Conservation (phyloP, 2,113 vertebrate genomes). For the Crotalus horridus region DNA sequence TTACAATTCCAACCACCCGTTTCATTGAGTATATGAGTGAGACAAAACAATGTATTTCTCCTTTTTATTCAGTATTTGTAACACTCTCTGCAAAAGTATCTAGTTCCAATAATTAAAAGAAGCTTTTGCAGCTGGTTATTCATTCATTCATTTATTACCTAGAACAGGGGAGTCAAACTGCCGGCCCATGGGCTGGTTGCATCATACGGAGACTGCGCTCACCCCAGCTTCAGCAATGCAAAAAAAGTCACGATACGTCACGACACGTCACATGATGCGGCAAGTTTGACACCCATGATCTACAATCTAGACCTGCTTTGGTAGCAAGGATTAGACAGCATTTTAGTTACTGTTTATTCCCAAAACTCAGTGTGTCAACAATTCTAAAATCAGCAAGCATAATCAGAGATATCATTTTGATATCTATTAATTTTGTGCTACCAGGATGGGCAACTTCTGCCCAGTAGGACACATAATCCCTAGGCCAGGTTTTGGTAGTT, state of each 20-base stretch:
- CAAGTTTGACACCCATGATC: background rate
- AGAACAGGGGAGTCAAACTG: no score
- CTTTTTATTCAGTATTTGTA: background rate
- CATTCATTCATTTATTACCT: background rate
- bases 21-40: background rate
- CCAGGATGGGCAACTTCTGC: background rate
- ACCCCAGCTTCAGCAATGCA: no score
- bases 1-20: background rate
- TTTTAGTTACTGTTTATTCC: background rate
- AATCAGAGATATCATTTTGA: background rate
- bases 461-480: background rate
- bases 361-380: background rate
- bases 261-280: no score
- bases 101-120: background rate
- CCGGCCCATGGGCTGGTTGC: no score
- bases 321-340: background rate
- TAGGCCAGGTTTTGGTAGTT: background rate
- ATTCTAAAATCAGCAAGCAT: background rate
- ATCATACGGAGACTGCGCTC: no score
- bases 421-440: background rate
- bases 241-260: no score
- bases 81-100: background rate
- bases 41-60: background rate
- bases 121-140: background rate
- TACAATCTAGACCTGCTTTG: background rate